These are phyloP conservation scores for Tricholauxania praeusta DNA, from an alignment of 2,888 invertebrate species.

Conservation along the genomic window DNA sequence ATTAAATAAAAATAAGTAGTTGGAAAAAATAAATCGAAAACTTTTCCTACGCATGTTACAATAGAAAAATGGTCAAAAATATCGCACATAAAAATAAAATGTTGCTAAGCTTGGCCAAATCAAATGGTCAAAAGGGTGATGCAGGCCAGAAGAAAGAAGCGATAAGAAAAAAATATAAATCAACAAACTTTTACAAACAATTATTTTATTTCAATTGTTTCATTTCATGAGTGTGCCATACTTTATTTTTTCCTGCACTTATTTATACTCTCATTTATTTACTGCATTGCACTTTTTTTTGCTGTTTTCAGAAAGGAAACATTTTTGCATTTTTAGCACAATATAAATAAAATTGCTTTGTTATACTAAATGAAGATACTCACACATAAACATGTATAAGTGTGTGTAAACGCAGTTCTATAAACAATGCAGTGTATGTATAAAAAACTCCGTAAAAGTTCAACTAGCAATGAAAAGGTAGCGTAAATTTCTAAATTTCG, in stretches of 20 bases:
- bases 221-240: constrained; percentile 8
- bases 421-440: not conserved
- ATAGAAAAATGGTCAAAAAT: constrained; percentile 34
- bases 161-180: not conserved
- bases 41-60: constrained; percentile 34
- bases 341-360: constrained; percentile 1
- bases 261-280: constrained; percentile 1
- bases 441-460: no score
- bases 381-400: not conserved
- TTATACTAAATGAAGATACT: not conserved
- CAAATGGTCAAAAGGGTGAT: not conserved
- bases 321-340: not conserved
- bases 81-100: not conserved
- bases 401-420: not conserved
- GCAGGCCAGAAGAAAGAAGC: not conserved
- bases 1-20: constrained; percentile 19
- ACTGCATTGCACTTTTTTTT: not conserved
- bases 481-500: no score
- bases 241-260: constrained; percentile 12
- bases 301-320: not conserved
- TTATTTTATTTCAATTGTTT: constrained; percentile 36
- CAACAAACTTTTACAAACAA: constrained; percentile 9
- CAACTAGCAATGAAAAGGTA: no score
- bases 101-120: not conserved
- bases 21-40: not conserved